These are phyloP conservation scores for Psococerastis gibbosa DNA, from an alignment of 2,888 invertebrate genomes.

Conservation along the genomic window DNA sequence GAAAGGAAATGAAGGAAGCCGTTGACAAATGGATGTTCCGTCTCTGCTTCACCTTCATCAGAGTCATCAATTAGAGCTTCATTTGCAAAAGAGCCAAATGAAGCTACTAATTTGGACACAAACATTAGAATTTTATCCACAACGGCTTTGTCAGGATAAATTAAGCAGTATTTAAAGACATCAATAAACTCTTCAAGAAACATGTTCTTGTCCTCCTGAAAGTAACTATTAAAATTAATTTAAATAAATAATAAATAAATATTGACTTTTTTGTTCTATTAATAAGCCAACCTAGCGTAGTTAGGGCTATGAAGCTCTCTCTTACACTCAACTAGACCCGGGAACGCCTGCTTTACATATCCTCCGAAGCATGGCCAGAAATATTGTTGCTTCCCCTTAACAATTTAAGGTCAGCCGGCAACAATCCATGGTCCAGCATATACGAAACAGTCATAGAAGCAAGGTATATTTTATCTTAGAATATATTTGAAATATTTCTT, in stretches of 20 bases:
- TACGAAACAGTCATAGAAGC: too few relatives aligned
- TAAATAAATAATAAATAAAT: too few relatives aligned
- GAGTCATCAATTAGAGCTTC: background rate
- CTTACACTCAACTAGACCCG: too few relatives aligned
- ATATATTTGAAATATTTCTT: too few relatives aligned
- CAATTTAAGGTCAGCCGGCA: background rate
- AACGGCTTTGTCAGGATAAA: constrained; percentile 6
- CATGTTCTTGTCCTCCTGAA: background rate
- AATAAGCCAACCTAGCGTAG: too few relatives aligned
- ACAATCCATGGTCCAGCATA: too few relatives aligned
- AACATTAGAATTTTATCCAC: background rate
- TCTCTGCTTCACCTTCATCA: constrained; percentile 1
- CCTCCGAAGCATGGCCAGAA: too few relatives aligned
- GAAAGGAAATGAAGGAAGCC: background rate
- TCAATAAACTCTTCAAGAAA: constrained; percentile 3
- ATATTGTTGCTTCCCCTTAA: background rate
- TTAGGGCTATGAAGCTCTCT: too few relatives aligned
- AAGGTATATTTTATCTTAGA: too few relatives aligned
- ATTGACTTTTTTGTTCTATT: too few relatives aligned
- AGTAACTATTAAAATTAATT: too few relatives aligned
- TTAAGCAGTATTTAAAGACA: background rate
- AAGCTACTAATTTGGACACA: background rate
- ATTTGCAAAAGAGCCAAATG: background rate
- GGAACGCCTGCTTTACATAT: too few relatives aligned
- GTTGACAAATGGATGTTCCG: background rate